A percentile compares a stretch with the other conserved stretches of the same genome.
Evolutionary conservation across 2,797 vertebrate genomes (phyloP).

Genomic region (Tenualosa ilisha): DNA sequence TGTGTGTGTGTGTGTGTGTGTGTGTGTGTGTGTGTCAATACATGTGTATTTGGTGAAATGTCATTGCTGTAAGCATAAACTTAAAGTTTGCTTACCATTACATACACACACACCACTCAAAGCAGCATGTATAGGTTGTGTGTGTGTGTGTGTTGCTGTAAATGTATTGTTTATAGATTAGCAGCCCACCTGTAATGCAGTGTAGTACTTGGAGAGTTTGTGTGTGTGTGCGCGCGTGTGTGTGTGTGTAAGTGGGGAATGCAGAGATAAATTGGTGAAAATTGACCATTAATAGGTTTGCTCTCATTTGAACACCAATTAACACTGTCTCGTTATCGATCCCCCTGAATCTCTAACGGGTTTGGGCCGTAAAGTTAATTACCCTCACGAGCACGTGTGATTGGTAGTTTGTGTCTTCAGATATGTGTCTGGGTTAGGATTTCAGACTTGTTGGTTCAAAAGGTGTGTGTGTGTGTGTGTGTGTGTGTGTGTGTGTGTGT

Average conservation of each 20-base stretch:
- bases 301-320: constrained; percentile 56
- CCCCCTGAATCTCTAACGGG: constrained; percentile 52
- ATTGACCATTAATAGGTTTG: constrained; percentile 52
- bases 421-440: too few species aligned
- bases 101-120: too few species aligned
- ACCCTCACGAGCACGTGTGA: constrained; percentile 51
- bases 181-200: too few species aligned
- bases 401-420: constrained; percentile 46
- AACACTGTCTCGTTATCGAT: constrained; percentile 56
- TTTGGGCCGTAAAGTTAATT: constrained; percentile 61
- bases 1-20: too few species aligned
- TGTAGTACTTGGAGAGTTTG: not conserved
- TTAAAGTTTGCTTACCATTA: too few species aligned
- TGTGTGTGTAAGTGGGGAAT: constrained; percentile 11
- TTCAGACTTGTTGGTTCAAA: too few species aligned
- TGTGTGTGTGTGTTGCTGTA: constrained; percentile 10
- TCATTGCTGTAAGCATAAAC: not conserved
- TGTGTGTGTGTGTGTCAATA: too few species aligned
- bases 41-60: not conserved
- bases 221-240: too few species aligned
- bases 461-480: too few species aligned
- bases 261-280: constrained; percentile 43
- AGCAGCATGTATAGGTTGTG: not conserved
- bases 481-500: too few species aligned
- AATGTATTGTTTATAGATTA: too few species aligned